Conservation (phyloP, 2,797 vertebrate genomes). For the Agapornis canus region DNA sequence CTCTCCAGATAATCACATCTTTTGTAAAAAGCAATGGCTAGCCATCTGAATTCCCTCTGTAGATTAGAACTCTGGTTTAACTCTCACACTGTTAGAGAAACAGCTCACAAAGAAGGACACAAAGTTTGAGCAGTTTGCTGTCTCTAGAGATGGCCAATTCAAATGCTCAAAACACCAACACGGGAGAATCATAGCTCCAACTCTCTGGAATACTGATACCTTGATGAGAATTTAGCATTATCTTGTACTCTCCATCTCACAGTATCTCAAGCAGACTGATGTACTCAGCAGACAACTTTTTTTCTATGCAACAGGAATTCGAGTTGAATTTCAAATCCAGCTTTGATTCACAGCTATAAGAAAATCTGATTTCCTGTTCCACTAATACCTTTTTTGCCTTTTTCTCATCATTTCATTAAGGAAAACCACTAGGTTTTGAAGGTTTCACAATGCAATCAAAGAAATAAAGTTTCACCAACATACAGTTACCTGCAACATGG, state of each 20-base stretch:
- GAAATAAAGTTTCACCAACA: neutral
- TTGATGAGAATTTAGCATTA: neutral
- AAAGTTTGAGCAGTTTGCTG: constrained; percentile 28
- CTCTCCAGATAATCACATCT: neutral
- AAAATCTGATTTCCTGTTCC: neutral
- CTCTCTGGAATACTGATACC: neutral
- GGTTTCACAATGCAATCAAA: neutral
- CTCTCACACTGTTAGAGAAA: constrained; percentile 15
- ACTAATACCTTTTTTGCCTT: neutral
- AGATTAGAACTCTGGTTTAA: constrained; percentile 20
- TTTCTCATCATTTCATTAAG: neutral
- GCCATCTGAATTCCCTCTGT: neutral
- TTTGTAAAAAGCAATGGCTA: neutral
- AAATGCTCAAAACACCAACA: constrained; percentile 53
- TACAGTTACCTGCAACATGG: neutral
- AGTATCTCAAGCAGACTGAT: neutral
- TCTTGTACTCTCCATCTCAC: neutral
- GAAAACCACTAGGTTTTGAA: neutral
- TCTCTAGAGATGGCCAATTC: constrained; percentile 9
- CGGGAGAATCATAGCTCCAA: neutral
- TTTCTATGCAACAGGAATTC: neutral
- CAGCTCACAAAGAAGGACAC: constrained; percentile 19
- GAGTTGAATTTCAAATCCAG: neutral
- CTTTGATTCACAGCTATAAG: neutral
- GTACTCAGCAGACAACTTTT: neutral